Evolutionary conservation across 1,140 invertebrate species (phyloP), one percentile per base, ranked within the genome.

Genomic region (Bombus ignitus): DNA sequence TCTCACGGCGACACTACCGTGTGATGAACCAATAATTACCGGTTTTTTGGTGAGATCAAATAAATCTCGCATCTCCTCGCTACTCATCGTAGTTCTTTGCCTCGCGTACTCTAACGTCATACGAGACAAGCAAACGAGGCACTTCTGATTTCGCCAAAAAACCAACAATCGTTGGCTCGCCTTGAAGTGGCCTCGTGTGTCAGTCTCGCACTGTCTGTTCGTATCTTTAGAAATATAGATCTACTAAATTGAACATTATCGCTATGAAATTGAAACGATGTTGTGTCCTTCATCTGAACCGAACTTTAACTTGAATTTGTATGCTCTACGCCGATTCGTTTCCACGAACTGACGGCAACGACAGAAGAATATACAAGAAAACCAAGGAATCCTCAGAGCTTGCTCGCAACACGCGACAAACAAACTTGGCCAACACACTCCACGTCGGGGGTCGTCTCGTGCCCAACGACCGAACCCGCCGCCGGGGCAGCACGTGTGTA

Each of bases 401-500:
- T n/a, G 39, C 13, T 39, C 6, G 70, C 42, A 65, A 44, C 13
- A 10, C 62, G 47, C n/a, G 39, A 80, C 75, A 89, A 82, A 75
- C 37, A 42, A 76, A 78, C 81, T 73, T 53, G 37, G 47, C 37
- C 25, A 32, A 76, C 53, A 59, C 59, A 44, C 68, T 28, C 44
- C 62, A 81, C 84, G 80, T 88, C 76, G 88, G 88, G 88, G 79
- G 88, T 87, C 76, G 85, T 86, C 89, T 86, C 82, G 89, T 88
- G 88, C 81, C 86, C 86, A 66, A 72, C 62, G 85, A 84, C 66
- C 81, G 76, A 87, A 81, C 76, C 71, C 74, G 82, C 84, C 87
- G 87, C 87, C 73, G 59, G 77, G 73, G 79, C 73, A 90, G 89
- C 89, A 90, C 89, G 89, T 90, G 89, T 90, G 89, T 66, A 53